Conservation (phyloP, 2,113 vertebrate species). For the Gasterosteus aculeatus region DNA sequence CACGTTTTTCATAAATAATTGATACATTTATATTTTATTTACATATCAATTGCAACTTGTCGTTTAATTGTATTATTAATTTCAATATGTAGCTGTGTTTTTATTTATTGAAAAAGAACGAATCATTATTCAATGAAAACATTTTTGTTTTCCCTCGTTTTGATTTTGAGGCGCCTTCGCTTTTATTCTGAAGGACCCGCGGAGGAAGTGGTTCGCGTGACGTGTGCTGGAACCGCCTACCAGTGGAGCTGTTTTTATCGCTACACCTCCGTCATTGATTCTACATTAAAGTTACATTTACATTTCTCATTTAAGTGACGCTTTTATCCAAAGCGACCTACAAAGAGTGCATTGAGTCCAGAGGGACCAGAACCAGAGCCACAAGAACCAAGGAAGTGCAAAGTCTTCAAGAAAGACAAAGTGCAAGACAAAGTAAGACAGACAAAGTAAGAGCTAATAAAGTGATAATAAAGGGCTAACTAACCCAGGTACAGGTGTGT, state of each 20-base stretch:
- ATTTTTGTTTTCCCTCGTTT: background rate
- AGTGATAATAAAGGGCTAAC: no score
- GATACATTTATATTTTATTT: background rate
- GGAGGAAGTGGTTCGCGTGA: background rate
- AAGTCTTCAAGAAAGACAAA: no score
- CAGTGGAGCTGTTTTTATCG: background rate
- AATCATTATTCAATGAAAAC: background rate
- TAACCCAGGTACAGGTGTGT: no score
- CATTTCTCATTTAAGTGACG: no score
- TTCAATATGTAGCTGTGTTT: background rate
- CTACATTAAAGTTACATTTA: no score
- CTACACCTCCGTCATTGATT: background rate
- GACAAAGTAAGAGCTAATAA: no score
- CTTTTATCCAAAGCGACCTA: no score
- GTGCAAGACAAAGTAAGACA: no score
- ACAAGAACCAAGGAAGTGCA: no score
- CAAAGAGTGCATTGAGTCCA: no score
- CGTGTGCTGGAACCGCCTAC: background rate
- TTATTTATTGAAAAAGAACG: background rate
- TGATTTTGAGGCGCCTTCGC: background rate
- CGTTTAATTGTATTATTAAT: background rate
- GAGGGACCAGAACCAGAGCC: no score
- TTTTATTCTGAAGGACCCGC: slow-evolving; percentile 14
- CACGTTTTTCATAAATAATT: background rate
- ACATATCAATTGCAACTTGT: background rate